These are phyloP conservation scores for Hydrolagus affinis DNA, from an alignment of 2,113 vertebrate genomes.

Conservation along the genomic window DNA sequence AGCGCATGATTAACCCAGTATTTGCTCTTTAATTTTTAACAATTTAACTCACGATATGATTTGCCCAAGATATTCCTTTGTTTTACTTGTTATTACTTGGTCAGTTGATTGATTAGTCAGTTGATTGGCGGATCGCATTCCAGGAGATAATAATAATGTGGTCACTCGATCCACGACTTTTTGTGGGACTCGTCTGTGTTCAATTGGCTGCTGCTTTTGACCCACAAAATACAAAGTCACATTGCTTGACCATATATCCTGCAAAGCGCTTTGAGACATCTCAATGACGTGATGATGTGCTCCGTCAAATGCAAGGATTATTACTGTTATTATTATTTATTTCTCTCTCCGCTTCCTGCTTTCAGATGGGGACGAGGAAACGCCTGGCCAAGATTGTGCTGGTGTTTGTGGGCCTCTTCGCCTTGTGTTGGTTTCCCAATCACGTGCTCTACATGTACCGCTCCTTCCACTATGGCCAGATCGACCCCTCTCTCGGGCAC, in stretches of 20 bases:
- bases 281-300: not conserved
- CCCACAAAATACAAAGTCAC: no score
- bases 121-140: no score
- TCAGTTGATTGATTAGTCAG: not conserved
- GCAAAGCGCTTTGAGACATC: no score
- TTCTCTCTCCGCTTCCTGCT: slow-evolving; percentile 40
- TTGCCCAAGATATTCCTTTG: not conserved
- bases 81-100: not conserved
- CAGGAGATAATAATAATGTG: no score
- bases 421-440: slow-evolving; percentile 85
- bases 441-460: slow-evolving; percentile 87
- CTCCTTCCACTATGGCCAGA: slow-evolving; percentile 76
- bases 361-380: slow-evolving; percentile 85
- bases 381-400: slow-evolving; percentile 88
- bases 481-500: slow-evolving; percentile 71
- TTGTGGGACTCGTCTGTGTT: no score
- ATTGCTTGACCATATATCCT: no score
- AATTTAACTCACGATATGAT: not conserved
- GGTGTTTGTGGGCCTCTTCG: slow-evolving; percentile 80
- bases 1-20: no score
- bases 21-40: no score
- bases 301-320: slow-evolving; percentile 27
- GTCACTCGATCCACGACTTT: no score
- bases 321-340: slow-evolving; percentile 31
- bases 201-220: no score